Percentiles rank a stretch among this genome's conserved stretches.
These are phyloP conservation scores for Microctonus hyperodae DNA, from an alignment of 2,888 invertebrate genomes.

Conservation along the genomic window DNA sequence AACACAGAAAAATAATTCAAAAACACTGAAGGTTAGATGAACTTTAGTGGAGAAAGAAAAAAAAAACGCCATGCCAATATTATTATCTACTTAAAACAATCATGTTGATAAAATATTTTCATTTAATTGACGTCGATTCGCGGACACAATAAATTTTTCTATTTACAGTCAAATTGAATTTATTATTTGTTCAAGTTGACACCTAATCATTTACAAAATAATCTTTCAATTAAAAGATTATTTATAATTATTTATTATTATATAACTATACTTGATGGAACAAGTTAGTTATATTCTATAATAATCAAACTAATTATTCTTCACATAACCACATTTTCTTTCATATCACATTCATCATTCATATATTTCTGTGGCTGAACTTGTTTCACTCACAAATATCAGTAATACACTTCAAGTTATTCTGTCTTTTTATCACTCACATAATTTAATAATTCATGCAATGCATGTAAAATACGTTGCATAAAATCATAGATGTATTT, in stretches of 20 bases:
- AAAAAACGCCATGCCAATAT: neutral
- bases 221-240: neutral
- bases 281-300: neutral
- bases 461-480: neutral
- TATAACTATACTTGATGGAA: neutral
- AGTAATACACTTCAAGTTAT: neutral
- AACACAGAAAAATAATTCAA: neutral
- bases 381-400: neutral
- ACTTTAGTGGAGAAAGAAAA: neutral
- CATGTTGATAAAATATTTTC: neutral
- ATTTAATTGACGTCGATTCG: neutral
- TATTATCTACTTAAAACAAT: neutral
- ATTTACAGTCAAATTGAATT: neutral
- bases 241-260: neutral
- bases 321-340: neutral
- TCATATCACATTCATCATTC: neutral
- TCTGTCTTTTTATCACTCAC: neutral
- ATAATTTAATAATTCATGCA: neutral
- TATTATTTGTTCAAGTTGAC: neutral
- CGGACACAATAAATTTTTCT: neutral
- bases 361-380: neutral
- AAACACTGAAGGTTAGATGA: neutral
- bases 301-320: neutral
- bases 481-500: neutral
- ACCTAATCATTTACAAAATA: neutral